These are phyloP conservation scores for Sycophila sp. DNA, from an alignment of 1,140 invertebrate genomes.

Conservation along the genomic window DNA sequence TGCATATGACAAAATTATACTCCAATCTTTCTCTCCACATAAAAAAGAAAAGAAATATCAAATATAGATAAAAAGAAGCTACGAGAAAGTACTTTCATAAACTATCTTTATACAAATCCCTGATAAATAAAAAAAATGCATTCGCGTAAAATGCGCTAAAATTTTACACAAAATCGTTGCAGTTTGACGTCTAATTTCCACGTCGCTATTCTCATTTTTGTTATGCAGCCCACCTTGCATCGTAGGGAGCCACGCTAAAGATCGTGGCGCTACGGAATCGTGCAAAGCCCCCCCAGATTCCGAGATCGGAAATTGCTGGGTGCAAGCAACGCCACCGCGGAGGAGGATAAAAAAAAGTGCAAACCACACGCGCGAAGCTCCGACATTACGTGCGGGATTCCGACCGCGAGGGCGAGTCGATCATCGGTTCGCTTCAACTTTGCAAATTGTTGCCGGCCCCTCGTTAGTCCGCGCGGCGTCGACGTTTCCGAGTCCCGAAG, in stretches of 20 bases:
- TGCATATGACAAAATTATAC: no score
- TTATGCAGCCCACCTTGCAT: no score
- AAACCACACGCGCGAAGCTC: conserved; percentile 11
- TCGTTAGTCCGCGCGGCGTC: neutral
- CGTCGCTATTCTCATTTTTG: no score
- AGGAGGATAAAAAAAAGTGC: neutral
- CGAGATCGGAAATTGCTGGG: conserved; percentile 36
- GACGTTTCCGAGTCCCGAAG: neutral
- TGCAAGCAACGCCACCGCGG: conserved; percentile 8
- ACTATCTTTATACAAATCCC: no score
- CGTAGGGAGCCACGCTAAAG: conserved; percentile 1
- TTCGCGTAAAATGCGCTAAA: no score
- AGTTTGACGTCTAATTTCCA: no score
- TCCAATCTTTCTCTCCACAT: no score
- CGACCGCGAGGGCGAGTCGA: neutral
- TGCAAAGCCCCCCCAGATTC: conserved; percentile 27
- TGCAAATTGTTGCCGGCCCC: neutral
- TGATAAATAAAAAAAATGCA: no score
- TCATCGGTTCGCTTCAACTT: neutral
- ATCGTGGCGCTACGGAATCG: conserved; percentile 16
- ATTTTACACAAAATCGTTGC: no score
- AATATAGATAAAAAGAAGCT: no score
- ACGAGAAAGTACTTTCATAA: no score
- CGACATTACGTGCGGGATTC: conserved; percentile 15
- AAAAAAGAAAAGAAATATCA: no score